Evolutionary conservation across 2,888 invertebrate genomes (phyloP), one percentile per base, ranked within the genome.

Genomic region (Dolichopus griseipennis): DNA sequence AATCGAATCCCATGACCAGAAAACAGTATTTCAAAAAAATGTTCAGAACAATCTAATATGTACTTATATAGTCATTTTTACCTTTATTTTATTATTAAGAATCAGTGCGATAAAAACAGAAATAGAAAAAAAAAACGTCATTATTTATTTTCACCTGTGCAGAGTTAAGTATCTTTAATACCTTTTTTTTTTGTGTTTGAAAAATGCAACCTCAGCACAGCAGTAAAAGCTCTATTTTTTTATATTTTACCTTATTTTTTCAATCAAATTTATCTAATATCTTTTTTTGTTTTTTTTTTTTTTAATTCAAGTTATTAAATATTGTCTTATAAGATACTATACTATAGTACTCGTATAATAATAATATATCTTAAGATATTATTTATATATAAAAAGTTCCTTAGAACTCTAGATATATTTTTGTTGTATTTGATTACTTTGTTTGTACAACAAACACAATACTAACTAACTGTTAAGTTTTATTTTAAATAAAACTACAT

Each of bases 111-210:
- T 41, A 27, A 27, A 52, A 27, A 52, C 9, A 52, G 15, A 52
- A 52, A 52, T 15, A 52, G 18, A 52, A 52, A 18, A 52, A 18
- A 52, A 52, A 52, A 52, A 18, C 52, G 52, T 52, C 52, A 52
- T 52, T 52, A 52, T 52, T 18, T 52, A 52, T 52, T 52, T 52
- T 52, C 52, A 52, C 52, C 52, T 52, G 52, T 52, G 52, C 52
- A 52, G 18, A 18, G n/a, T n/a, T n/a, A n/a, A n/a, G n/a, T n/a
- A n/a, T n/a, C n/a, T n/a, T n/a, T n/a, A n/a, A 52, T 52, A 52
- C 52, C n/a, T 52, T 52, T 52, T 43, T 9, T 43, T 43, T 43
- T 43, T 43, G 7, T 43, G 10, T 43, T 15, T 41, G 8, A 5
- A 12, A 9, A 41, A 9, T n/a, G 15, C 15, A 41, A 41, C 3